Percentiles rank a stretch among this genome's conserved stretches.
These are phyloP conservation scores for Sclerurus mexicanus DNA, from an alignment of 2,113 vertebrate genomes.

Conservation along the genomic window DNA sequence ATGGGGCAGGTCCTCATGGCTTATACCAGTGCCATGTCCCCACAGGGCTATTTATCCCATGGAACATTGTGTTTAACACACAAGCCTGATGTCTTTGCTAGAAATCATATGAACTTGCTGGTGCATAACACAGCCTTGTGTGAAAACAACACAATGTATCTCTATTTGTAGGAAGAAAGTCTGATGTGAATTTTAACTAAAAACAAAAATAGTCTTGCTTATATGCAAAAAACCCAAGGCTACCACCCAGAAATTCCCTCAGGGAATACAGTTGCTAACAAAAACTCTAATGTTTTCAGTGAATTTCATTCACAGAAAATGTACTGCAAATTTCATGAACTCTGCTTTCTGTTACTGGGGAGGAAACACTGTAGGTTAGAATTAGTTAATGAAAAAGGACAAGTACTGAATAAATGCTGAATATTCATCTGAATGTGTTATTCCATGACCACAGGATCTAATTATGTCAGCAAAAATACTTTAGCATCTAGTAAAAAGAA, in stretches of 20 bases:
- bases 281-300: neutral
- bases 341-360: neutral
- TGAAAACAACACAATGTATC: neutral
- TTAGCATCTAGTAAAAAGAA: slow-evolving; percentile 36
- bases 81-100: neutral
- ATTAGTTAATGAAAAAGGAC: neutral
- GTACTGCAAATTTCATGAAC: neutral
- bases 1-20: rapidly evolving
- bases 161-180: neutral
- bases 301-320: slow-evolving; percentile 4
- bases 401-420: neutral
- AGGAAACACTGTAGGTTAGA: neutral
- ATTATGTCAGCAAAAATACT: slow-evolving; percentile 46
- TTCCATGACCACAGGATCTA: neutral
- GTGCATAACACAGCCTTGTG: neutral
- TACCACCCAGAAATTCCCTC: neutral
- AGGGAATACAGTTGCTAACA: neutral
- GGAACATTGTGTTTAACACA: neutral
- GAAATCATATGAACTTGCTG: neutral
- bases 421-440: slow-evolving; percentile 39
- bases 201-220: neutral
- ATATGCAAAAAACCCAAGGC: neutral
- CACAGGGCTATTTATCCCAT: neutral
- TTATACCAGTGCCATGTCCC: neutral
- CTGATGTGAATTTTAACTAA: neutral